Evolutionary conservation across 1,140 invertebrate species (phyloP).

Genomic region (Danaus melanippus): DNA sequence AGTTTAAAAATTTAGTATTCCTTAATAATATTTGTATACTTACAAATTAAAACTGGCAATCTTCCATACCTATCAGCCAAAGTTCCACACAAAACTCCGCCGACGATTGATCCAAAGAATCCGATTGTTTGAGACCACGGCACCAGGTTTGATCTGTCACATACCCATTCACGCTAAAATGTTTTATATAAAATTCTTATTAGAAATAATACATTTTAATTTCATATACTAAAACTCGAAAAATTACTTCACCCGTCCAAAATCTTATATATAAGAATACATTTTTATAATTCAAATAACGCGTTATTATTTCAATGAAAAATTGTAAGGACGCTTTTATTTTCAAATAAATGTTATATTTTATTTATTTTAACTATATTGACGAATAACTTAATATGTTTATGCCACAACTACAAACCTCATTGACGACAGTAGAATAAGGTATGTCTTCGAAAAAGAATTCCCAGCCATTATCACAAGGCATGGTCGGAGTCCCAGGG

Average conservation of each 20-base stretch:
- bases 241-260: no score
- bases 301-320: neutral
- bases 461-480: conserved; percentile 42
- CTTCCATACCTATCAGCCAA: conserved; percentile 73
- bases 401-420: conserved; percentile 18
- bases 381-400: no score
- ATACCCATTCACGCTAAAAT: conserved; percentile 47
- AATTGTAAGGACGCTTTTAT: no score
- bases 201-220: no score
- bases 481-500: conserved; percentile 18
- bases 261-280: no score
- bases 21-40: conserved; percentile 7
- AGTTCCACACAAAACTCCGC: conserved; percentile 71
- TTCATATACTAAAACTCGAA: no score
- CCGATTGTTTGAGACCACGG: conserved; percentile 40
- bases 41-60: conserved; percentile 68
- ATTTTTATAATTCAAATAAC: neutral
- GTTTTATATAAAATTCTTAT: neutral
- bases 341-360: no score
- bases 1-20: no score
- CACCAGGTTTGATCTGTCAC: conserved; percentile 30
- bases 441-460: conserved; percentile 45
- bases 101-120: conserved; percentile 72
- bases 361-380: no score
- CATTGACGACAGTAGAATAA: conserved; percentile 39